Conservation (phyloP, 2,888 invertebrate genomes). For the Mythimna impura region DNA sequence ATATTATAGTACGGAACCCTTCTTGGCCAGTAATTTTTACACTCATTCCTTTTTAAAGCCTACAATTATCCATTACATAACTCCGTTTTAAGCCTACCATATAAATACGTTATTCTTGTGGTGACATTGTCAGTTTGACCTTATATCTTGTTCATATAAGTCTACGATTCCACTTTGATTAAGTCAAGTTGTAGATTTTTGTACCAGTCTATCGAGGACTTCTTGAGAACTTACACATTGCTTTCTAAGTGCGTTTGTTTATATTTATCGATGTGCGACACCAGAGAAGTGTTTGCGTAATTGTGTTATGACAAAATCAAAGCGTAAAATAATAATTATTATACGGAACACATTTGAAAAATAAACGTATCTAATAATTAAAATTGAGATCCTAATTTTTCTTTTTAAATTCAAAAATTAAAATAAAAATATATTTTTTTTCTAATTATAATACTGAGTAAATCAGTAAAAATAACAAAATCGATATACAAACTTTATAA, state of each 20-base stretch:
- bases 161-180: neutral
- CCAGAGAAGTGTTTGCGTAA: neutral
- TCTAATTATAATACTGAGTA: no score
- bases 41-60: neutral
- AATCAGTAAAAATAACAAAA: no score
- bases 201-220: neutral
- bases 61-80: neutral
- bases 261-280: neutral
- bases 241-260: neutral
- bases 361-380: no score
- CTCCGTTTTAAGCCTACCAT: neutral
- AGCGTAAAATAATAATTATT: no score
- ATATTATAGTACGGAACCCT: no score
- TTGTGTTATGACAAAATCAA: neutral
- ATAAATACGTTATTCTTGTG: constrained; percentile 2
- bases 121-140: constrained; percentile 2
- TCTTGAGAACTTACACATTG: constrained; percentile 1
- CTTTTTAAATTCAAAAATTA: no score
- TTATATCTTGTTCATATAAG: neutral
- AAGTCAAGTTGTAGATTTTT: neutral
- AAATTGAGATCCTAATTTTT: no score
- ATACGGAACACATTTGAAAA: no score
- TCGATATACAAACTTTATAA: neutral
- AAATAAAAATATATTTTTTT: no score
- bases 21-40: no score